Conservation (phyloP, 2,888 invertebrate genomes). For the Lordiphosa andalusiaca region DNA sequence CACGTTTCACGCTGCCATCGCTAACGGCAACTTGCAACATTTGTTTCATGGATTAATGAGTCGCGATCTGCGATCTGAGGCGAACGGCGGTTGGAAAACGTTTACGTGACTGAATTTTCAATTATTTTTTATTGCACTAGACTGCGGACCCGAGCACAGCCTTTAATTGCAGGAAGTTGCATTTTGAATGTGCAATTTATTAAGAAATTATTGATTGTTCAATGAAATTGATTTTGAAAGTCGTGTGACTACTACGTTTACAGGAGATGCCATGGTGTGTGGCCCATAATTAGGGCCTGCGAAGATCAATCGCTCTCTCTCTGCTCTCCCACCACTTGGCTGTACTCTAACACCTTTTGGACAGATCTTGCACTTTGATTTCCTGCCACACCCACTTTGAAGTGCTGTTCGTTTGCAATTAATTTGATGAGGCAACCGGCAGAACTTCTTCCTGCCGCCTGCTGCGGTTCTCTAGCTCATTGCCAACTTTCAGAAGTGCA, state of each 20-base stretch:
- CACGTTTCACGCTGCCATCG: constrained; percentile 10
- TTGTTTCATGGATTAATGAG: constrained; percentile 59
- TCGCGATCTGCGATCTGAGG: constrained; percentile 55
- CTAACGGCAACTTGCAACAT: constrained; percentile 8
- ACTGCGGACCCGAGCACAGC: constrained; percentile 17
- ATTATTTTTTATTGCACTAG: constrained; percentile 67
- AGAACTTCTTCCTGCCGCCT: constrained; percentile 6
- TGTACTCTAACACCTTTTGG: constrained; percentile 60
- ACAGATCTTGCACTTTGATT: constrained; percentile 50
- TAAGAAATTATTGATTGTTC: constrained; percentile 70
- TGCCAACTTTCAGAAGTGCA: constrained; percentile 67
- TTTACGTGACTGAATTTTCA: constrained; percentile 72
- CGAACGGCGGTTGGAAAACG: constrained; percentile 53
- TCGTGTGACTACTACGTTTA: constrained; percentile 56
- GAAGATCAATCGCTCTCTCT: too few relatives aligned
- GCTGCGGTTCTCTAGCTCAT: constrained; percentile 66
- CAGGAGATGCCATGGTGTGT: constrained; percentile 25
- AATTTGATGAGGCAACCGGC: constrained; percentile 52
- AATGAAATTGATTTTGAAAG: constrained; percentile 67
- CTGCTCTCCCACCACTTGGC: too few relatives aligned
- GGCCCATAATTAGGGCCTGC: constrained; percentile 44
- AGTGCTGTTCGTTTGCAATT: constrained; percentile 48
- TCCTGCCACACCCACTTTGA: constrained; percentile 61
- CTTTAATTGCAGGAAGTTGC: constrained; percentile 71
- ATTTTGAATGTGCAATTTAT: constrained; percentile 67